Conservation (phyloP, 2,888 invertebrate species). For the Rhogogaster chlorosoma region DNA sequence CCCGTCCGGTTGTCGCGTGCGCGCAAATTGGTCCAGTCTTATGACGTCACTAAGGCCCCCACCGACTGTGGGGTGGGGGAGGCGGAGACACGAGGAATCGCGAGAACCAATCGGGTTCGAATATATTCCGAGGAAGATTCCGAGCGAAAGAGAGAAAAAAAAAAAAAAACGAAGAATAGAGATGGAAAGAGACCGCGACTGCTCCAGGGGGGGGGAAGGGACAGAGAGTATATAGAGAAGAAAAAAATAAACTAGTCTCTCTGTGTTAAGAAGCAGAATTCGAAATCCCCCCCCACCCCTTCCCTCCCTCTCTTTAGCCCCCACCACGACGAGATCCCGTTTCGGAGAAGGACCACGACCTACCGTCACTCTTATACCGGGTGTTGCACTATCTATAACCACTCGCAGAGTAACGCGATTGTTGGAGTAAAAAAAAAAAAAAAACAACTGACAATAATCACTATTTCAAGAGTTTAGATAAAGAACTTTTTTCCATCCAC, state of each 20-base stretch:
- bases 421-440: neutral
- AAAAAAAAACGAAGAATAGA: neutral
- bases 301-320: neutral
- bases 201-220: neutral
- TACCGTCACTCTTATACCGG: slow-evolving; percentile 32
- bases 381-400: slow-evolving; percentile 18
- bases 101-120: slow-evolving; percentile 22
- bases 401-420: neutral
- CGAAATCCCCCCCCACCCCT: slow-evolving; percentile 2
- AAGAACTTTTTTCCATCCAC: neutral
- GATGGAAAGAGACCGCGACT: neutral
- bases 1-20: slow-evolving; percentile 37
- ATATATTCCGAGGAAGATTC: slow-evolving; percentile 8
- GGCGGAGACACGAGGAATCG: neutral
- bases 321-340: slow-evolving; percentile 35
- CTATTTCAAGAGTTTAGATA: neutral
- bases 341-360: slow-evolving; percentile 48
- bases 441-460: neutral
- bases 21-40: slow-evolving; percentile 27
- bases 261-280: neutral
- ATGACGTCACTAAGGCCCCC: slow-evolving; percentile 43
- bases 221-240: neutral
- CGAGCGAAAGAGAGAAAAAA: neutral
- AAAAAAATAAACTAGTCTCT: slow-evolving; percentile 11
- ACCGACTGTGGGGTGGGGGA: neutral